phyloP scores from a whole-genome alignment of 2,797 vertebrate genomes.

The Gymnodraco acuticeps region DNA sequence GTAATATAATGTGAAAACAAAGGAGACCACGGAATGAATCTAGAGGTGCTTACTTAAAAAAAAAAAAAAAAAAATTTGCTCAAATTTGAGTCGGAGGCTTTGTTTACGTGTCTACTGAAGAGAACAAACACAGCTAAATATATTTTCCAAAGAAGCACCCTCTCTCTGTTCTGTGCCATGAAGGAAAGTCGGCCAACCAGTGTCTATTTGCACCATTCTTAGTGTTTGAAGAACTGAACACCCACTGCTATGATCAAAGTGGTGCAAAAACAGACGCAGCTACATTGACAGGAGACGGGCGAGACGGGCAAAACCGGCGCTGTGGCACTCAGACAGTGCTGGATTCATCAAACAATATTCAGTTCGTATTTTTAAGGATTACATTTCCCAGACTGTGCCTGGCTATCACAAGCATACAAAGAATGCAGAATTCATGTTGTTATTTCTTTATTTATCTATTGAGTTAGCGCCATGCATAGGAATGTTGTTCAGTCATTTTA shows the following conservation, averaged over 20 bases:
- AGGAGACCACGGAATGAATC: background rate
- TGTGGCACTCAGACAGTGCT: background rate
- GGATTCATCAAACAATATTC: slow-evolving; percentile 11
- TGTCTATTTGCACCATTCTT: slow-evolving; percentile 7
- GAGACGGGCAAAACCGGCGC: background rate
- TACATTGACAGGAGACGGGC: background rate
- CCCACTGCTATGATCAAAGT: slow-evolving; percentile 8
- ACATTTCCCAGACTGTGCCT: background rate
- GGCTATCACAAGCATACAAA: slow-evolving; percentile 2
- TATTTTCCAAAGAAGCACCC: slow-evolving; percentile 30
- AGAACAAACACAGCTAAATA: slow-evolving; percentile 37
- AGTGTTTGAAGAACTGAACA: slow-evolving; percentile 17
- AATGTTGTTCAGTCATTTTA: background rate
- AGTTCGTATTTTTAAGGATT: background rate
- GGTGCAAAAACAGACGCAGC: slow-evolving; percentile 9
- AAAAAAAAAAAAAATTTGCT: slow-evolving; percentile 1
- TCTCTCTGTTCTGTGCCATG: slow-evolving; percentile 24
- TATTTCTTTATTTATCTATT: background rate
- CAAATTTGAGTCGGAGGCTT: slow-evolving; percentile 28
- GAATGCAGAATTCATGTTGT: background rate
- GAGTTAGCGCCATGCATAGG: background rate
- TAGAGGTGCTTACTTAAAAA: background rate
- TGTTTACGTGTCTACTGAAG: slow-evolving; percentile 24
- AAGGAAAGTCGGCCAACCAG: slow-evolving; percentile 22
- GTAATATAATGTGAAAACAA: no score